Base-by-base conservation (phyloP, 2,888 invertebrate species). In the Tortricodes alternella region DNA sequence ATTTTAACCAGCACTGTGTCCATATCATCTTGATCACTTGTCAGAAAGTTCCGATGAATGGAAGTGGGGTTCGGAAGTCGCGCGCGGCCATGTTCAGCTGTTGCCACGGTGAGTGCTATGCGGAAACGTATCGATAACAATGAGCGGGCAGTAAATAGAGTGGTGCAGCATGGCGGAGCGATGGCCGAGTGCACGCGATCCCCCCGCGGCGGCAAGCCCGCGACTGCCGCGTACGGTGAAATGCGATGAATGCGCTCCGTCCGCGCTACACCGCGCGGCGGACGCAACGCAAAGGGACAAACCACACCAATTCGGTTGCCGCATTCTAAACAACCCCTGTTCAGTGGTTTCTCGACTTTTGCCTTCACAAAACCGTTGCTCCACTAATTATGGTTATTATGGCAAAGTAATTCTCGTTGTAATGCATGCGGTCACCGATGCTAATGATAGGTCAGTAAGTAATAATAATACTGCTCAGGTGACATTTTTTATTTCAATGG, bases 1-100 rank as follows among this genome's bases (percentile, higher is more conserved):
- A 89, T 89, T 89, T 84, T 89, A 86, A 81, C 69, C 74, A 70
- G 80, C 89, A 88, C 89, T 84, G 80, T 80, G 85, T 87, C 83
- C 89, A 88, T 89, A 72, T 80, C 89, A 90, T 89, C 84, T 85
- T 89, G 72, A 72, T 76, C 80, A 87, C 84, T 84, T 76, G 80
- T 84, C 80, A 79, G 70, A 78, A 34, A 46, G 73, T 83, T 78
- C 70, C 70, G 67, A 73, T 81, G 78, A 83, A 81, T 77, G 80
- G 76, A 74, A 79, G 71, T 74, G 63, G 67, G 74, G 78, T 77
- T 70, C 72, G 75, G 70, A 63, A 62, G 64, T 72, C 73, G 71
- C 76, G 77, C 74, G 76, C 80, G 75, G 63, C 77, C 86, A 85
- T 85, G 76, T 81, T 86, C 78, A 78, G 73, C 71, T 78, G 78